phyloP scores from a whole-genome alignment of 2,113 vertebrate genomes.

The Melanostigma gelatinosum region DNA sequence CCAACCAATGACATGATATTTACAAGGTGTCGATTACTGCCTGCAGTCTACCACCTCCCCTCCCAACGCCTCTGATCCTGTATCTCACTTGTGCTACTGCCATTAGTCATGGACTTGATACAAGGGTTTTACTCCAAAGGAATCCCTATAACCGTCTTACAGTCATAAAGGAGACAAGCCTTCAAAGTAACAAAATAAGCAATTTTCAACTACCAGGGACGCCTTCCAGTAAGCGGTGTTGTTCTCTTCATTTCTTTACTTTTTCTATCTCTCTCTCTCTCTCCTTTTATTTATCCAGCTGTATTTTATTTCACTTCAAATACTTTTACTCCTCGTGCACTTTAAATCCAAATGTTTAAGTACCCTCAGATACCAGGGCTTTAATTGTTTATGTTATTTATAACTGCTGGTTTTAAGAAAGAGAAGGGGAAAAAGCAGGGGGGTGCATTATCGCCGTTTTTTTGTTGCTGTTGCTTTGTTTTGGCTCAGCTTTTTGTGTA shows the following conservation, averaged over 20 bases:
- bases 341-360: conserved; percentile 76
- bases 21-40: conserved; percentile 74
- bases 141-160: conserved; percentile 82
- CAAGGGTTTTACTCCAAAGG: conserved; percentile 79
- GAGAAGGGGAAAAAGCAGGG: conserved; percentile 21
- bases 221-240: conserved; percentile 82
- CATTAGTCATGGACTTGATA: conserved; percentile 81
- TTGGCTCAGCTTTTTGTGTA: conserved; percentile 38
- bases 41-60: conserved; percentile 76
- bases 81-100: conserved; percentile 79
- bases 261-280: conserved; percentile 17
- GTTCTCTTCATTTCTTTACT: conserved; percentile 67
- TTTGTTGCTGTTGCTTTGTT: conserved; percentile 38
- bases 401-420: conserved; percentile 47
- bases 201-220: conserved; percentile 86
- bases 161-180: conserved; percentile 86
- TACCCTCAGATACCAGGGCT: conserved; percentile 75
- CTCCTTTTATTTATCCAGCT: conserved; percentile 25
- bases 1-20: conserved; percentile 72
- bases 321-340: conserved; percentile 78
- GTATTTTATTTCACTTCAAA: conserved; percentile 53
- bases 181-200: conserved; percentile 85
- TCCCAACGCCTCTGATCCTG: conserved; percentile 70
- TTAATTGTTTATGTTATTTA: conserved; percentile 71
- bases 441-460: conserved; percentile 26